phyloP scores from a whole-genome alignment of 2,113 vertebrate genomes.

The Galbula dea region DNA sequence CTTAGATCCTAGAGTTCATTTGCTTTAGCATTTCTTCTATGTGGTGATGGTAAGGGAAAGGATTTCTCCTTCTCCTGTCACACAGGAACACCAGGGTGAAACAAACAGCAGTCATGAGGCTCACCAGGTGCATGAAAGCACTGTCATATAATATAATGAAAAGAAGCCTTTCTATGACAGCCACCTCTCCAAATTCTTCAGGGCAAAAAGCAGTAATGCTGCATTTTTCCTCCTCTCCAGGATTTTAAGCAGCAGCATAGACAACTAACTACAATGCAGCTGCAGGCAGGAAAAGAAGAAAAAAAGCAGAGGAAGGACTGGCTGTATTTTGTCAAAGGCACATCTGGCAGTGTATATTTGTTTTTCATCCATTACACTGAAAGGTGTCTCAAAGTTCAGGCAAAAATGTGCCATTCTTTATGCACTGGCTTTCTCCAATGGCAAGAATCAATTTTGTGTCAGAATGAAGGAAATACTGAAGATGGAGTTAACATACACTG shows the following conservation, averaged over 20 bases:
- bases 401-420: background rate
- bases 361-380: constrained; percentile 10
- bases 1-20: background rate
- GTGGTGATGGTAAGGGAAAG: background rate
- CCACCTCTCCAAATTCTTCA: background rate
- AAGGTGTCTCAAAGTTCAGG: background rate
- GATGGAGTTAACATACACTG: background rate
- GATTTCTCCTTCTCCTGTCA: background rate
- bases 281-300: background rate
- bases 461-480: background rate
- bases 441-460: background rate
- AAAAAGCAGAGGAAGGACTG: background rate
- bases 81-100: background rate
- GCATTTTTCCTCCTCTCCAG: background rate
- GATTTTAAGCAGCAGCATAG: background rate
- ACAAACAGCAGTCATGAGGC: background rate
- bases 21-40: background rate
- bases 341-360: background rate
- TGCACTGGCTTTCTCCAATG: background rate
- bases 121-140: background rate
- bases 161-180: background rate
- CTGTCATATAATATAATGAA: background rate
- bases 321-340: constrained; percentile 10
- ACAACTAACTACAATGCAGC: background rate
- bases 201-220: background rate